A percentile compares a stretch with the other conserved stretches of the same genome.
These are phyloP conservation scores for Lamproptera curius DNA, from an alignment of 2,888 invertebrate genomes.

Conservation along the genomic window DNA sequence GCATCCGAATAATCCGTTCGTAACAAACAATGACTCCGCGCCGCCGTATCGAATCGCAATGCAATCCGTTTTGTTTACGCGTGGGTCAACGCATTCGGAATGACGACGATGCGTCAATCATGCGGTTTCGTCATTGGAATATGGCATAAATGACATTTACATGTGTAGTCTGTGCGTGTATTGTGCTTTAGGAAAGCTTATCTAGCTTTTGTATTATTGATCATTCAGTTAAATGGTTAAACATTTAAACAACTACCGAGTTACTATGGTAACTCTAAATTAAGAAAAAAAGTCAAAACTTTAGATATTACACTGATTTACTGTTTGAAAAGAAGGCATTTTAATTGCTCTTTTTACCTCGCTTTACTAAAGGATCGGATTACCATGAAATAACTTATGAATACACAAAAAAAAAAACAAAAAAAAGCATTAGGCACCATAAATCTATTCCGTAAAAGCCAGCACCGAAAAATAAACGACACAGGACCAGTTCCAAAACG, in stretches of 20 bases:
- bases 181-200: neutral
- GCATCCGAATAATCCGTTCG: conserved; percentile 62
- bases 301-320: too few species aligned
- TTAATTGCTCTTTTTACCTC: too few species aligned
- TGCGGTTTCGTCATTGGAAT: neutral
- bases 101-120: neutral
- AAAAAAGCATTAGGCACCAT: too few species aligned
- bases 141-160: neutral
- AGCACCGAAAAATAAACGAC: neutral
- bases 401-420: too few species aligned
- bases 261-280: too few species aligned
- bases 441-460: neutral
- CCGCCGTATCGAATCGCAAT: conserved; percentile 39
- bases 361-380: too few species aligned
- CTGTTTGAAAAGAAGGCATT: too few species aligned
- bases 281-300: too few species aligned
- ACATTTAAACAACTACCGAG: too few species aligned
- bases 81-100: neutral
- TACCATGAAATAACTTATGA: too few species aligned
- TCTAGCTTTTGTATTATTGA: neutral
- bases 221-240: neutral
- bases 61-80: neutral
- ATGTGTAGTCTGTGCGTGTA: neutral
- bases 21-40: conserved; percentile 61
- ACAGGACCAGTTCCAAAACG: neutral